Evolutionary conservation across 2,113 vertebrate species (phyloP).

Genomic region (Lophotis ruficrista): DNA sequence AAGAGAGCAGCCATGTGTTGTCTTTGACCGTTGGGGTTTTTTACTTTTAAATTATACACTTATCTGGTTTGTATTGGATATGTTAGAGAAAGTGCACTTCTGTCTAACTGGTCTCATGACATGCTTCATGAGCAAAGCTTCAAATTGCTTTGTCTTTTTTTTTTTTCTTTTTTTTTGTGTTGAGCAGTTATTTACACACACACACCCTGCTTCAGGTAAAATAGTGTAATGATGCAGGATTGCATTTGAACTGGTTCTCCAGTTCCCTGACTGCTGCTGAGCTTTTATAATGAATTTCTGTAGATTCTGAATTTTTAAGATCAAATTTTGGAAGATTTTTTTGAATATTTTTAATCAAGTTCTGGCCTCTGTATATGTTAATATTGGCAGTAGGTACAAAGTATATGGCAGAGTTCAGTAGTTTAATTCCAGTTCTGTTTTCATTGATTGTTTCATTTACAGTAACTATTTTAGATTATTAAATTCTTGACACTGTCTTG

Average conservation of each 20-base stretch:
- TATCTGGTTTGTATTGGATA: neutral
- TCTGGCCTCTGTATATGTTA: neutral
- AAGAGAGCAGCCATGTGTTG: neutral
- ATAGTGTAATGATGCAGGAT: accelerated
- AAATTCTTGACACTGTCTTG: neutral
- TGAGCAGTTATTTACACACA: accelerated
- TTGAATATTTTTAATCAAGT: neutral
- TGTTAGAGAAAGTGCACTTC: neutral
- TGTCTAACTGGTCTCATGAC: neutral
- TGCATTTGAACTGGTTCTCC: neutral
- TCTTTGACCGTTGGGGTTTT: neutral
- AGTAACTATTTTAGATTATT: neutral
- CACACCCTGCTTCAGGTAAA: no score
- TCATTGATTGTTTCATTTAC: neutral
- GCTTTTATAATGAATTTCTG: neutral
- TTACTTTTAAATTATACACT: neutral
- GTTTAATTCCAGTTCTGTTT: neutral
- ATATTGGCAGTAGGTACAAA: neutral
- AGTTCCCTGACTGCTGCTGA: neutral
- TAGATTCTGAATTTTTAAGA: neutral
- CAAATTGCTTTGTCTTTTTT: neutral
- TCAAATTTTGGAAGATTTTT: neutral
- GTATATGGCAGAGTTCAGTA: neutral
- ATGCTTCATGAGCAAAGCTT: neutral
- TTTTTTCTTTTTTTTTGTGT: neutral